Conservation (phyloP, 2,888 invertebrate species). For the Lepidochrysops patricia region DNA sequence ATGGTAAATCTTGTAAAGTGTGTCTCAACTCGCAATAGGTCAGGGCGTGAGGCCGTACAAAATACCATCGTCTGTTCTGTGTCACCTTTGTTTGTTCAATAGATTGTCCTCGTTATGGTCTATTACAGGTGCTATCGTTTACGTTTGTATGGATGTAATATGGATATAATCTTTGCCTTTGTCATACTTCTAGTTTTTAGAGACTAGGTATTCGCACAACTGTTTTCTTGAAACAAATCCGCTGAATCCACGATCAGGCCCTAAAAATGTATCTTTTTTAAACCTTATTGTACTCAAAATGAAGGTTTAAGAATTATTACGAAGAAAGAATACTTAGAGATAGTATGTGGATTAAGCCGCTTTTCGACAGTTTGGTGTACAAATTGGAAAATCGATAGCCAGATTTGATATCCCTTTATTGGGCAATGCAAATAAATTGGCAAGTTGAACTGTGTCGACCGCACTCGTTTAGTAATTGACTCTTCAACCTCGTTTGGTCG, state of each 20-base stretch:
- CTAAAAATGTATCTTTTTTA: no score
- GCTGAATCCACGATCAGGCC: no score
- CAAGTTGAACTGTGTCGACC: not conserved
- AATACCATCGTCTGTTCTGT: slow-evolving; percentile 24
- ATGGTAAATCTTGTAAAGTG: slow-evolving; percentile 12
- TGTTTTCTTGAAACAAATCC: no score
- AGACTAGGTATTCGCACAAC: no score
- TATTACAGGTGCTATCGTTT: not conserved
- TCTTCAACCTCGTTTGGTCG: not conserved
- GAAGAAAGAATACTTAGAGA: no score
- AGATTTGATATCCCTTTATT: not conserved
- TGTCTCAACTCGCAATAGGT: slow-evolving; percentile 26
- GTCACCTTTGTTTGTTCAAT: not conserved
- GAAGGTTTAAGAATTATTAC: no score
- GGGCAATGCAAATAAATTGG: not conserved
- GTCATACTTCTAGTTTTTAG: not conserved
- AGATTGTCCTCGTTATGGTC: not conserved
- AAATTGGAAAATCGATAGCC: not conserved
- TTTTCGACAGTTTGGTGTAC: no score
- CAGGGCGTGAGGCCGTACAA: slow-evolving; percentile 20
- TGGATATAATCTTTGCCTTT: not conserved
- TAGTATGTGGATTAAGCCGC: no score
- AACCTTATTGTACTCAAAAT: no score
- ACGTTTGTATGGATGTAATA: not conserved
- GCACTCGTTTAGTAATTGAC: slow-evolving; percentile 14